These are phyloP conservation scores for Poecilia gillii DNA, from an alignment of 2,797 vertebrate genomes.

Conservation along the genomic window DNA sequence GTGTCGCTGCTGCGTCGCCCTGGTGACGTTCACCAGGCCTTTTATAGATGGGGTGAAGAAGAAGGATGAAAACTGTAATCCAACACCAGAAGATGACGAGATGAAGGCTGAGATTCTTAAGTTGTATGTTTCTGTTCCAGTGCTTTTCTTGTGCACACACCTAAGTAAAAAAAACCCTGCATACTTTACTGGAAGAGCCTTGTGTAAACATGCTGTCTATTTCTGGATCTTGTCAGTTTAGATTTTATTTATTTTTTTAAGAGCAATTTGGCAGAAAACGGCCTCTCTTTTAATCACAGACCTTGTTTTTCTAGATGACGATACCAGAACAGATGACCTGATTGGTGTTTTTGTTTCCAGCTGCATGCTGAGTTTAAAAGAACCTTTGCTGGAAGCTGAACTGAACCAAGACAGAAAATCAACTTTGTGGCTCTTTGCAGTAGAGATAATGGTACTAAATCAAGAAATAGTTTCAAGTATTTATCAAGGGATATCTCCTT, in stretches of 20 bases:
- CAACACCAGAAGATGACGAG: slow-evolving; percentile 62
- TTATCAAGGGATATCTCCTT: not conserved
- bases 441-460: slow-evolving; percentile 86
- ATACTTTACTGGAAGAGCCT: not conserved
- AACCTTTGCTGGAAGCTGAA: slow-evolving; percentile 87
- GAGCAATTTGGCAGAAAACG: not conserved
- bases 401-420: slow-evolving; percentile 78
- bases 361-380: slow-evolving; percentile 90
- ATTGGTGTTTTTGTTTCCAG: slow-evolving; percentile 62
- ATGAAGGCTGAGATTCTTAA: slow-evolving; percentile 87
- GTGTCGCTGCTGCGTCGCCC: slow-evolving; percentile 84
- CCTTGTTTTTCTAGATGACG: not conserved
- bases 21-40: slow-evolving; percentile 84
- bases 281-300: not conserved
- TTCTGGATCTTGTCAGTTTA: too few relatives aligned
- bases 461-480: not conserved
- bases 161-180: not conserved
- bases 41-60: slow-evolving; percentile 84
- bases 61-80: slow-evolving; percentile 54
- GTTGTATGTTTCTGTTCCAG: slow-evolving; percentile 83
- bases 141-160: not conserved
- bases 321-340: not conserved
- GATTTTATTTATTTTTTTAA: not conserved
- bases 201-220: not conserved
- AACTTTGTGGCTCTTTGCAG: slow-evolving; percentile 86